Base-by-base conservation (phyloP, 1,140 invertebrate species). In the Calycopis cecrops region DNA sequence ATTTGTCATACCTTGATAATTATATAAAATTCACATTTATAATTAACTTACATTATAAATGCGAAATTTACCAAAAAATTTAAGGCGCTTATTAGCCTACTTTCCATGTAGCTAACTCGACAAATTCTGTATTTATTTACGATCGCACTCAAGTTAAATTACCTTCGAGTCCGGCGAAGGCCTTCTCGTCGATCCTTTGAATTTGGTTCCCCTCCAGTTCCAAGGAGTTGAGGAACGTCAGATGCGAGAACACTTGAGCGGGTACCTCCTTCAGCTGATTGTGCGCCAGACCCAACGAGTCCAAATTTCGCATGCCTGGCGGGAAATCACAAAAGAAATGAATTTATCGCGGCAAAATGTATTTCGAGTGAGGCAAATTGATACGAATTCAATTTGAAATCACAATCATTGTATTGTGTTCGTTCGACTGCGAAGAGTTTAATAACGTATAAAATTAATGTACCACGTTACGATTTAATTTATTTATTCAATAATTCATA, bases 121-220 rank as follows among this genome's bases (percentile, higher is more conserved):
- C 7, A 40, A 40, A 11, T 10, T 11, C 6, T 12, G 1, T 40
- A 40, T 6, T n/a, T 18, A 12, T 44, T 42, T 42, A 50, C 4
- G 11, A 33, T 21, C 21, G 10, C 18, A 50, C 34, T 47, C 17
- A 37, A 21, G 18, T 33, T 4, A 50, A 17, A 48, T 60, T 89
- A 96, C 95, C 94, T 92, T 97, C 94, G 12, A 96, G 89, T 60
- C 95, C 94, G 33, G 91, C 90, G 73, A 97, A 97, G 9, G 95
- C 94, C 63, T 94, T 93, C 52, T 93, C 91, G 81, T 96, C 93
- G 56, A 97, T 91, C 42, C 91, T 90, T 55, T 89, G 91, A 66
- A 97, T 96, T 60, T 91, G 89, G 85, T 97, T 97, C 44, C 94
- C 94, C 68, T 96, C 95, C 55, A 97, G 84, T 85, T 96, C 95